Percentiles rank a stretch among this genome's conserved stretches.
Evolutionary conservation across 1,140 invertebrate genomes (phyloP).

Genomic region (Zaprionus africanus): DNA sequence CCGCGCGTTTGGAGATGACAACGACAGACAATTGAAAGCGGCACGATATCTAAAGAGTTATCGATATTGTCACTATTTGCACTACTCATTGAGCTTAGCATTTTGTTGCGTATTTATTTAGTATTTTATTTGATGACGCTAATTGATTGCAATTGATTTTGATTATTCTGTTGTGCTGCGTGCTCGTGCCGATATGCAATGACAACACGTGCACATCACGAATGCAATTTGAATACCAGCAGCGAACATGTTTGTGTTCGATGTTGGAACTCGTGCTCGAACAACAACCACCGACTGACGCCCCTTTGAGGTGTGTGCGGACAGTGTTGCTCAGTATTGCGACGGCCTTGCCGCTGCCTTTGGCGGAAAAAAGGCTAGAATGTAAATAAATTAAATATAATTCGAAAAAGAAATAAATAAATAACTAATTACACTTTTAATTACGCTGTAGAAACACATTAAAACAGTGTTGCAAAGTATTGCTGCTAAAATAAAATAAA

Average conservation of each 20-base stretch:
- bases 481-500: not conserved
- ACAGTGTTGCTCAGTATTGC: conserved; percentile 15
- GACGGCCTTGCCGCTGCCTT: conserved; percentile 10
- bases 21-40: not conserved
- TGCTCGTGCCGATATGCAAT: not conserved
- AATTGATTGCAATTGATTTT: not conserved
- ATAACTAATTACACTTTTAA: not conserved
- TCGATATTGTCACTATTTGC: not conserved
- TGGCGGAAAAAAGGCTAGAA: conserved; percentile 28
- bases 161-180: not conserved
- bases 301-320: conserved; percentile 38
- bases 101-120: not conserved
- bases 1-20: conserved; percentile 23
- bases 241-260: conserved; percentile 41
- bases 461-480: too few relatives aligned
- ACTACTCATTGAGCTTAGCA: not conserved
- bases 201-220: conserved; percentile 29
- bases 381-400: not conserved
- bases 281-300: conserved; percentile 52
- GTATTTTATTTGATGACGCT: not conserved
- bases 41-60: not conserved
- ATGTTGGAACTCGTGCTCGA: conserved; percentile 40
- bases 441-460: too few relatives aligned
- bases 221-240: conserved; percentile 25
- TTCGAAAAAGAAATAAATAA: not conserved